Evolutionary conservation across 2,888 invertebrate genomes (phyloP).

Genomic region (Ctena decussata): DNA sequence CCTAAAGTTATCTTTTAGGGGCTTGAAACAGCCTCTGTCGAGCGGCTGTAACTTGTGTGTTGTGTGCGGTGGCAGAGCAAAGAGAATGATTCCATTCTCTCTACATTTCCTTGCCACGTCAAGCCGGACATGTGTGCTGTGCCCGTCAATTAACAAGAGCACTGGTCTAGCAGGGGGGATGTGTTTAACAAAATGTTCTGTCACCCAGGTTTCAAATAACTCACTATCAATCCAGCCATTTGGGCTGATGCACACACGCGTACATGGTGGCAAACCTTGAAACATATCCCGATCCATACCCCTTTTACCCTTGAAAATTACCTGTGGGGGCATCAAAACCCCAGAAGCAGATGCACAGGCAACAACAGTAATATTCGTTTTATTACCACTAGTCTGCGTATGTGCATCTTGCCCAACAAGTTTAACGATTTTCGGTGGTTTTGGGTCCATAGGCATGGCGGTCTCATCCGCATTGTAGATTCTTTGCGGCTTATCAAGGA

Average conservation of each 20-base stretch:
- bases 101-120: constrained; percentile 77
- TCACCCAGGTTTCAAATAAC: constrained; percentile 74
- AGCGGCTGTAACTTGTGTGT: constrained; percentile 77
- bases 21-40: constrained; percentile 60
- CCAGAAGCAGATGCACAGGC: constrained; percentile 39
- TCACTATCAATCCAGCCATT: constrained; percentile 77
- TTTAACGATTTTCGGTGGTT: neutral
- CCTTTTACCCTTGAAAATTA: constrained; percentile 75
- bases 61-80: constrained; percentile 83
- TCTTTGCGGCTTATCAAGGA: neutral
- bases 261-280: constrained; percentile 78
- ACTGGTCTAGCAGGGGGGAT: neutral
- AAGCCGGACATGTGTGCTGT: constrained; percentile 73
- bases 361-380: constrained; percentile 12
- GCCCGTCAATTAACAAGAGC: constrained; percentile 84
- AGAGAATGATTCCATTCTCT: constrained; percentile 79
- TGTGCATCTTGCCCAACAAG: neutral
- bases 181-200: constrained; percentile 82
- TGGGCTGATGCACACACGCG: constrained; percentile 73
- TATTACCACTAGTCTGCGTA: neutral
- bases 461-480: neutral
- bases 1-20: constrained; percentile 49
- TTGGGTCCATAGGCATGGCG: neutral
- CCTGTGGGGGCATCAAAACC: constrained; percentile 52
- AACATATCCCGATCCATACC: constrained; percentile 74